Conservation (phyloP, 2,113 vertebrate species). For the Clarias macrocephalus region DNA sequence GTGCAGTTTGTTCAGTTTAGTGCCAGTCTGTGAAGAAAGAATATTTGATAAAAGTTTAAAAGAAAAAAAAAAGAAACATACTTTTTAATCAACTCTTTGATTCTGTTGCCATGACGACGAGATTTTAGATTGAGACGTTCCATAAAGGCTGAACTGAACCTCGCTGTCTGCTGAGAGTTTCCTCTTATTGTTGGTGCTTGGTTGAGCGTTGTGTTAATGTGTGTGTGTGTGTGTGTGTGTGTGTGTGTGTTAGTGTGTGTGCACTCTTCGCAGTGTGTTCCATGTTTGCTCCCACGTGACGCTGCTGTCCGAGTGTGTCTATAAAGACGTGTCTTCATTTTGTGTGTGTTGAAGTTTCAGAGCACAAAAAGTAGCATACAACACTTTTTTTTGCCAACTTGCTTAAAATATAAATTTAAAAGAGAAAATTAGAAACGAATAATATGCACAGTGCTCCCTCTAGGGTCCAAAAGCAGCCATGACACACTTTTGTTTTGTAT, state of each 20-base stretch:
- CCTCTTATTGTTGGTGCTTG: background rate
- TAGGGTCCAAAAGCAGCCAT: too few relatives aligned
- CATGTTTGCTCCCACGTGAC: background rate
- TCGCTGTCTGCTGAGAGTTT: background rate
- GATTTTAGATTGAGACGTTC: background rate
- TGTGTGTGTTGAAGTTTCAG: background rate
- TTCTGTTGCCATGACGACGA: background rate
- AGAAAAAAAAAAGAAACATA: background rate
- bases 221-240: background rate
- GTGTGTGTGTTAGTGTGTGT: background rate
- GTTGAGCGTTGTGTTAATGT: background rate
- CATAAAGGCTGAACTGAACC: conserved; percentile 12
- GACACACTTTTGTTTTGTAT: too few relatives aligned
- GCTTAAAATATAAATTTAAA: too few relatives aligned
- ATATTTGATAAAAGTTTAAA: background rate
- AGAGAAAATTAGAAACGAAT: too few relatives aligned
- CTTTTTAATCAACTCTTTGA: background rate
- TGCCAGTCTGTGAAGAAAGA: background rate
- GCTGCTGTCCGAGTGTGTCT: background rate
- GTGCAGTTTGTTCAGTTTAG: conserved; percentile 4
- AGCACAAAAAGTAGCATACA: background rate
- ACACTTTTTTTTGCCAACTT: too few relatives aligned
- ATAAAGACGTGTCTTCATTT: background rate
- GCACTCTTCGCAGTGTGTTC: background rate
- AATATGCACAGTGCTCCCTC: too few relatives aligned